These are phyloP conservation scores for Tangara arthus DNA, from an alignment of 2,797 vertebrate species.

Conservation along the genomic window DNA sequence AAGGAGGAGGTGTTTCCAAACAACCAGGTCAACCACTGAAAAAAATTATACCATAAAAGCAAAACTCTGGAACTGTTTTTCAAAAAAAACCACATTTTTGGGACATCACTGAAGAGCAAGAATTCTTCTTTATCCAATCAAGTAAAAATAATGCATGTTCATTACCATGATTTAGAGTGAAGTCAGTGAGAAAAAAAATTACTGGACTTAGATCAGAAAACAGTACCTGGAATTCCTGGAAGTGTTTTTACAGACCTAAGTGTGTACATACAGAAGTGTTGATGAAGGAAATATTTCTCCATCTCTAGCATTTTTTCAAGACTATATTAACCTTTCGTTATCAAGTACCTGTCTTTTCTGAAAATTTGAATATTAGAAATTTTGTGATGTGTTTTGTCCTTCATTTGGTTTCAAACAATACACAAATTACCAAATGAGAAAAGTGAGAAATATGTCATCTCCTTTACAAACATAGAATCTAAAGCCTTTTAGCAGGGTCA, in stretches of 20 bases:
- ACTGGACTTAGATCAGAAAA: background rate
- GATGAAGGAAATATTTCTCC: background rate
- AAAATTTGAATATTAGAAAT: background rate
- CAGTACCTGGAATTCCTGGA: background rate
- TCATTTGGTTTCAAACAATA: background rate
- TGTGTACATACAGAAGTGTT: background rate
- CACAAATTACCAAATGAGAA: background rate
- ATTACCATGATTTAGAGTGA: background rate
- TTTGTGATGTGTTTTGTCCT: background rate
- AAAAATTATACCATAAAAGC: rapidly evolving
- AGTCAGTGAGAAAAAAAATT: background rate
- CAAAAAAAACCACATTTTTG: background rate
- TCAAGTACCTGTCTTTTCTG: background rate
- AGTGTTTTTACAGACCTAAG: background rate
- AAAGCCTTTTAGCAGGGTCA: conserved; percentile 2
- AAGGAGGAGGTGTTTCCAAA: background rate
- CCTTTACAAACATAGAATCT: background rate
- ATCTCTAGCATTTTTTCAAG: background rate
- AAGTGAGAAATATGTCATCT: background rate
- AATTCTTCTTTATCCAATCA: background rate
- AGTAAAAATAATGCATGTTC: background rate
- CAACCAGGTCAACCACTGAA: background rate
- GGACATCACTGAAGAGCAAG: background rate
- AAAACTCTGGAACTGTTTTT: background rate
- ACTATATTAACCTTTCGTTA: background rate